Percentiles rank a stretch among this genome's conserved stretches.
These are phyloP conservation scores for Phrynocephalus versicolor DNA, from an alignment of 2,113 vertebrate genomes.

Conservation along the genomic window DNA sequence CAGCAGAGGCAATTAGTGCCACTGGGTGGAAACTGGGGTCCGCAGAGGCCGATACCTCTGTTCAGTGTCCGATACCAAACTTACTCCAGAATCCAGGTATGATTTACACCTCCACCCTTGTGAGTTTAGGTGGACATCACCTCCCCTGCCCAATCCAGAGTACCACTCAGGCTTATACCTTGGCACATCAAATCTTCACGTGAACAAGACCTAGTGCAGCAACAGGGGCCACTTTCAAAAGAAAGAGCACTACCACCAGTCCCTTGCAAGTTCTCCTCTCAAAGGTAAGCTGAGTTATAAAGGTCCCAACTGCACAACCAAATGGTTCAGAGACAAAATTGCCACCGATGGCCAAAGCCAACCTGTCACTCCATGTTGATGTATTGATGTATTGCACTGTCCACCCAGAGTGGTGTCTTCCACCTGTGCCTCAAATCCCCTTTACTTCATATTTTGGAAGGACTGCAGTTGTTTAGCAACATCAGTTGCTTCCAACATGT, in stretches of 20 bases:
- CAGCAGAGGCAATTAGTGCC: too few species aligned
- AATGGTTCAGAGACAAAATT: not conserved
- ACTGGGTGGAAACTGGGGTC: too few species aligned
- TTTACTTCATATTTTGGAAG: not conserved
- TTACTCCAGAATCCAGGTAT: too few species aligned
- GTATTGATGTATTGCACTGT: not conserved
- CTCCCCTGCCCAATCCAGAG: too few species aligned
- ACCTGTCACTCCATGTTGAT: not conserved
- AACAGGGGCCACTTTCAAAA: too few species aligned
- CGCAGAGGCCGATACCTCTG: too few species aligned
- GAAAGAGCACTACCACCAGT: too few species aligned
- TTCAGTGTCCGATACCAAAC: too few species aligned
- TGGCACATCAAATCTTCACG: not conserved
- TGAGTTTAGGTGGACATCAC: too few species aligned
- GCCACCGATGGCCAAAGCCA: not conserved
- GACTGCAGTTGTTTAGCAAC: too few species aligned
- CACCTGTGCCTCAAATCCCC: not conserved
- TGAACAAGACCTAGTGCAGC: not conserved
- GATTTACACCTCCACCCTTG: too few species aligned
- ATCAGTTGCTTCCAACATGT: too few species aligned
- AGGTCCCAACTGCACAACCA: not conserved
- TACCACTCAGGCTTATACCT: not conserved
- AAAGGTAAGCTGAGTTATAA: not conserved
- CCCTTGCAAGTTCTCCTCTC: not conserved
- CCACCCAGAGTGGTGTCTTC: not conserved